Base-by-base conservation (phyloP, 1,140 invertebrate species). In the Drosophila littoralis region DNA sequence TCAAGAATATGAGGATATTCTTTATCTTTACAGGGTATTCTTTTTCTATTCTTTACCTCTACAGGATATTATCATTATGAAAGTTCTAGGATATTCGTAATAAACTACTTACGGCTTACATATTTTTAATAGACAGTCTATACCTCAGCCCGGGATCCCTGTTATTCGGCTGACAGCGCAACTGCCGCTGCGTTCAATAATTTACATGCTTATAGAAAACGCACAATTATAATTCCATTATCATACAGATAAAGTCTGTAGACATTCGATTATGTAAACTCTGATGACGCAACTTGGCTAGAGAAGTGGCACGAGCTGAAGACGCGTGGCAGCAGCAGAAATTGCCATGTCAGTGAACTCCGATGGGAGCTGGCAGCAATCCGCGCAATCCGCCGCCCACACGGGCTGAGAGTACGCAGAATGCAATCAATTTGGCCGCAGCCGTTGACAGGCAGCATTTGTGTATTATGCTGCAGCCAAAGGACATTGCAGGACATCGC, bases 291-390 rank as follows among this genome's bases (percentile, higher is more conserved):
- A 72, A 71, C 28, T 48, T 28, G 15, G 46, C 28, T 7, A n/a
- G 8, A 28, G 4, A 36, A 55, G 8, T 12, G 9, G 33, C 35
- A 13, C 22, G 22, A 35, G 17, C 36, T 5, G 7, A n/a, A 33
- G 6, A 15, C 42, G 42, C 17, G 42, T 54, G 12, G 7, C 13
- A 54, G 51, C 33, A 28, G 22, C 13, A 54, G 28, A 46, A 28
- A 32, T 58, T n/a, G 32, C 9, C 42, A 42, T 32, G 83, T 88
- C 83, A 83, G 8, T 88, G 84, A 88, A 88, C 83, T 80, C 66
- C 1, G 48, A 67, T 28, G 50, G 22, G 28, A 45, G 35, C 35
- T 52, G 36, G 38, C 28, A 36, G 28, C 5, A 32, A 32, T 45
- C n/a, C 32, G 40, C 13, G 28, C 10, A 32, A 55, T 7, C 15